These are phyloP conservation scores for Phytoseiulus persimilis DNA, from an alignment of 2,888 invertebrate genomes.

Conservation along the genomic window DNA sequence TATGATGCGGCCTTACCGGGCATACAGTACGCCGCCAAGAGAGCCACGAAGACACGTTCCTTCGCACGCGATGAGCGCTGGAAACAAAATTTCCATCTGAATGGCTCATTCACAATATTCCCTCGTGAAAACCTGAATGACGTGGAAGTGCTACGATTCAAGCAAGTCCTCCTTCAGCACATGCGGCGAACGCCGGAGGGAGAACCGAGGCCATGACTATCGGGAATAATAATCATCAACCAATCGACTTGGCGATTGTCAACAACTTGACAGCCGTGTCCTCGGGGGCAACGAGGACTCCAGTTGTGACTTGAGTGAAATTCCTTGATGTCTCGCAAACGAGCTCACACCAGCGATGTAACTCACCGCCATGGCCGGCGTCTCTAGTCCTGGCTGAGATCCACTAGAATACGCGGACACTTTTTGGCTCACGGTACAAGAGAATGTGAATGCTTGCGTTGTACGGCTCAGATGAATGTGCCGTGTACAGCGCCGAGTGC, in stretches of 20 bases:
- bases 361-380: neutral
- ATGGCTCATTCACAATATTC: neutral
- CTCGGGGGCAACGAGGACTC: neutral
- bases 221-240: too few species aligned
- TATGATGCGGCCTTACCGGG: neutral
- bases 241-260: too few species aligned
- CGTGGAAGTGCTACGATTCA: neutral
- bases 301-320: neutral
- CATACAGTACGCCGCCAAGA: neutral
- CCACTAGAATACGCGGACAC: neutral
- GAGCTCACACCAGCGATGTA: neutral
- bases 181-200: too few species aligned
- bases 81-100: neutral
- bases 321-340: neutral
- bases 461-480: neutral
- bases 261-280: too few species aligned
- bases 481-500: neutral
- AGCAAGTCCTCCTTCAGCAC: too few species aligned
- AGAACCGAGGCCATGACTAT: too few species aligned
- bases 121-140: neutral
- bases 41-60: neutral
- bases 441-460: neutral
- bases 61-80: neutral
- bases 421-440: neutral
- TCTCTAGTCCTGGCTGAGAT: neutral